Base-by-base conservation (phyloP, 2,888 invertebrate species). In the Lochmaea crataegi region DNA sequence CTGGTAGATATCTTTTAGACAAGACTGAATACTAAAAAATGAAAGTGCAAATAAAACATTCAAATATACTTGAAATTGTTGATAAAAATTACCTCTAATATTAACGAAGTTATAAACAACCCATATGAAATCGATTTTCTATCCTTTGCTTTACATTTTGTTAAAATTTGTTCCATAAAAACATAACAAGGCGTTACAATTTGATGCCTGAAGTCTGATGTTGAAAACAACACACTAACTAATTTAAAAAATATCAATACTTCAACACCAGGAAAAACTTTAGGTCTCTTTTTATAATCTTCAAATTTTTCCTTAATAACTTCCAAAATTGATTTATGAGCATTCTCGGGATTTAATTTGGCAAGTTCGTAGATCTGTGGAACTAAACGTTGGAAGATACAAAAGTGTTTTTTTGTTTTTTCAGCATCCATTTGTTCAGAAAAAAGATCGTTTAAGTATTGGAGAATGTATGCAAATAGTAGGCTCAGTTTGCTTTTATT, bases 191-290 rank as follows among this genome's bases (percentile, higher is more conserved):
- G 96, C 14, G 95, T 95, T n/a, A 94, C 93, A 4, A 98, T 91
- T 0, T 93, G 93, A 89, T 98, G 98, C 56, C 93, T 89, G 84
- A 94, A 96, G 87, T 98, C 98, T 0, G 97, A 96, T 0, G 96
- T 93, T 0, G 97, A 94, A 86, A 94, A 98, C 68, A 98, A 84
- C 58, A 94, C 86, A 9, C 94, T 92, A 4, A 96, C 90, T 76
- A 96, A 83, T 87, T 97, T 96, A 74, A 98, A 92, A 83, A 95
- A 92, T 77, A 96, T 87, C 53, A 97, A 85, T 82, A 92, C 92
- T 79, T 94, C 92, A 63, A 94, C 84, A 68, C 89, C 88, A 0
- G 94, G 94, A 82, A 91, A 91, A 70, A 79, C 86, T 81, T 90
- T 92, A 1, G 87, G 86, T 63, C 89, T 89, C 66, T 89, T 90